phyloP scores from a whole-genome alignment of 1,140 invertebrate species.

The Ceratina calcarata region DNA sequence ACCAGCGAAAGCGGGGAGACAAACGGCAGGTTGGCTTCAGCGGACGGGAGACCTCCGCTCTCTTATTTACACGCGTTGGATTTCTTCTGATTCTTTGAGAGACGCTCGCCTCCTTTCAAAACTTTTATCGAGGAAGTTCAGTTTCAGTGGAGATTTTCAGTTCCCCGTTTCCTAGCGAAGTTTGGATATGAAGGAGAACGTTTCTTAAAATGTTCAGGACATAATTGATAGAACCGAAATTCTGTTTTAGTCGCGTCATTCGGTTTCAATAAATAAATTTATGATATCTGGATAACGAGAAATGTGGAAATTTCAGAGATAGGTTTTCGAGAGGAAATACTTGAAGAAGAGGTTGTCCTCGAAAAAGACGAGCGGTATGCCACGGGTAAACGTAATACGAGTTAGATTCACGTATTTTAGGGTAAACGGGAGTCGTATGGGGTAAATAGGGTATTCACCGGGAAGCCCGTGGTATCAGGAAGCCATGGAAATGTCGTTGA shows the following conservation, averaged over 20 bases:
- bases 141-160: no score
- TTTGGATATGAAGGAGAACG: no score
- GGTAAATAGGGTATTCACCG: conserved; percentile 63
- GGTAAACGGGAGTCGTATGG: conserved; percentile 56
- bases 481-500: conserved; percentile 54
- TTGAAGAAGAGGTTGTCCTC: background rate
- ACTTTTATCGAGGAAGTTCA: no score
- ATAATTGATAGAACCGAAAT: no score
- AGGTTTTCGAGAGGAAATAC: background rate
- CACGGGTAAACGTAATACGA: conserved; percentile 27
- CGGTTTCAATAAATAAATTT: no score
- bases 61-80: background rate
- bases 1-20: background rate
- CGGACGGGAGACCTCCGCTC: background rate
- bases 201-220: no score
- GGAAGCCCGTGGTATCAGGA: conserved; percentile 60
- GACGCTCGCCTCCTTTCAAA: no score
- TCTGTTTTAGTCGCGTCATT: no score
- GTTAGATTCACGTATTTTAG: conserved; percentile 50
- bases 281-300: no score
- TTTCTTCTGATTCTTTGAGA: background rate
- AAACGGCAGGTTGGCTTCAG: background rate
- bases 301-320: no score
- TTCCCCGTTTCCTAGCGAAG: background rate
- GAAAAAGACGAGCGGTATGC: background rate